Evolutionary conservation across 1,140 invertebrate genomes (phyloP).

Genomic region (Bemisia tabaci): DNA sequence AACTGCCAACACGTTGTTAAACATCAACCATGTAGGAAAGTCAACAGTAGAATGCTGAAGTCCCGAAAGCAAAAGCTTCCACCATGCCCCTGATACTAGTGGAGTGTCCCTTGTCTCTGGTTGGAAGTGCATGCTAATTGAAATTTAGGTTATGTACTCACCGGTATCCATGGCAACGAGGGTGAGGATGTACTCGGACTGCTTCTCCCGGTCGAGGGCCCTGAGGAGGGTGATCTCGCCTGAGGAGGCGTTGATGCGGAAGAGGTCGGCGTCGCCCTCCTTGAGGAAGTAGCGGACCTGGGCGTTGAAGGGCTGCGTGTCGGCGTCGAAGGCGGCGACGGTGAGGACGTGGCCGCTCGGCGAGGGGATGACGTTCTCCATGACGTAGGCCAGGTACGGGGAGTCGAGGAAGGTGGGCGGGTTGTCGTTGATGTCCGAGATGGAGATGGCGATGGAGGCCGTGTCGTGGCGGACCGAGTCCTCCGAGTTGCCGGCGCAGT

Average conservation of each 20-base stretch:
- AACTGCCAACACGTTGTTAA: no score
- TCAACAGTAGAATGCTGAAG: no score
- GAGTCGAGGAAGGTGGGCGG: constrained; percentile 81
- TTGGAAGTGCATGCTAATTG: no score
- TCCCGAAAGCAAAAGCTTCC: no score
- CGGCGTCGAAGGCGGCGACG: constrained; percentile 74
- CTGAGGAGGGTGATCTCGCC: constrained; percentile 71
- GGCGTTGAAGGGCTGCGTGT: constrained; percentile 77
- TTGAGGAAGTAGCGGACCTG: constrained; percentile 84
- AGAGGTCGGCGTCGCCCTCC: constrained; percentile 76
- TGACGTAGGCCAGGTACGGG: constrained; percentile 80
- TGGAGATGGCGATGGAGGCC: constrained; percentile 43
- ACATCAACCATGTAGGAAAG: no score
- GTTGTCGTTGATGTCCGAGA: constrained; percentile 91
- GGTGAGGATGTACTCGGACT: constrained; percentile 66
- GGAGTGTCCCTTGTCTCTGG: no score
- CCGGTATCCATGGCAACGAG: constrained; percentile 86
- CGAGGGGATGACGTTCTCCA: constrained; percentile 74
- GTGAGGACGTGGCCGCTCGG: constrained; percentile 59
- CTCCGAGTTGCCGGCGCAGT: constrained; percentile 54
- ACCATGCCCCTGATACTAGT: no score
- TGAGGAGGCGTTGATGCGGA: constrained; percentile 74
- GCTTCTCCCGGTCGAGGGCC: constrained; percentile 67
- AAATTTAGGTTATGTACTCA: no score
- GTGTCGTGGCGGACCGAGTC: constrained; percentile 44